These are phyloP conservation scores for Arothron firmamentum DNA, from an alignment of 2,113 vertebrate species.

Conservation along the genomic window DNA sequence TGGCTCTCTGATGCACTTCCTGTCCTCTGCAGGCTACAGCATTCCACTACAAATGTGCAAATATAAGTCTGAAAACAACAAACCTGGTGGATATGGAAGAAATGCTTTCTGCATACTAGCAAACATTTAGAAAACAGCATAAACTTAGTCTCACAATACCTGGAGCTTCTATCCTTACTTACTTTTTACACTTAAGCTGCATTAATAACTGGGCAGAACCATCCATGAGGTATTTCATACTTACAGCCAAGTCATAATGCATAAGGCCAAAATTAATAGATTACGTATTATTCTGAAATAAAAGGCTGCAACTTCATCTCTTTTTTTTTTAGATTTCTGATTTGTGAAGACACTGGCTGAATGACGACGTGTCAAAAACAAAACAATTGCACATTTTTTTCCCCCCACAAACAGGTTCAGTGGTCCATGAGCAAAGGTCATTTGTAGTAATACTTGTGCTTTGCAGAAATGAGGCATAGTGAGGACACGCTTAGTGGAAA, in stretches of 20 bases:
- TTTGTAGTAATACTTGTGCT: constrained; percentile 38
- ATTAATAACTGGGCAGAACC: constrained; percentile 54
- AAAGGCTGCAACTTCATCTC: constrained; percentile 3
- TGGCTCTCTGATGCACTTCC: constrained; percentile 1
- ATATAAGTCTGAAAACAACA: constrained; percentile 35
- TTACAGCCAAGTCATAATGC: constrained; percentile 16
- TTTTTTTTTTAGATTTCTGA: constrained; percentile 1
- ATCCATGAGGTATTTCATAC: constrained; percentile 65
- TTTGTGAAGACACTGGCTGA: background rate
- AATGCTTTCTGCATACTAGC: constrained; percentile 9
- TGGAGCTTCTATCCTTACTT: constrained; percentile 32
- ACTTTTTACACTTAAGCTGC: constrained; percentile 30
- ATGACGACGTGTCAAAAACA: constrained; percentile 13
- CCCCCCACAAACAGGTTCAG: background rate
- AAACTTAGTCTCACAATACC: background rate
- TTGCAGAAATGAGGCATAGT: constrained; percentile 9
- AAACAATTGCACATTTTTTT: constrained; percentile 33
- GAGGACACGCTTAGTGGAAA: background rate
- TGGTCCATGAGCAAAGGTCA: constrained; percentile 11
- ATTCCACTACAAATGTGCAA: constrained; percentile 50
- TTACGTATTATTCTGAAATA: background rate
- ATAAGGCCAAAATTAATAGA: constrained; percentile 31
- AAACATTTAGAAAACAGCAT: background rate
- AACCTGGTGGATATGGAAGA: constrained; percentile 16
- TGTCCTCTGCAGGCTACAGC: constrained; percentile 20